These are phyloP conservation scores for Ariopsis seemanni DNA, from an alignment of 2,113 vertebrate genomes.

Conservation along the genomic window DNA sequence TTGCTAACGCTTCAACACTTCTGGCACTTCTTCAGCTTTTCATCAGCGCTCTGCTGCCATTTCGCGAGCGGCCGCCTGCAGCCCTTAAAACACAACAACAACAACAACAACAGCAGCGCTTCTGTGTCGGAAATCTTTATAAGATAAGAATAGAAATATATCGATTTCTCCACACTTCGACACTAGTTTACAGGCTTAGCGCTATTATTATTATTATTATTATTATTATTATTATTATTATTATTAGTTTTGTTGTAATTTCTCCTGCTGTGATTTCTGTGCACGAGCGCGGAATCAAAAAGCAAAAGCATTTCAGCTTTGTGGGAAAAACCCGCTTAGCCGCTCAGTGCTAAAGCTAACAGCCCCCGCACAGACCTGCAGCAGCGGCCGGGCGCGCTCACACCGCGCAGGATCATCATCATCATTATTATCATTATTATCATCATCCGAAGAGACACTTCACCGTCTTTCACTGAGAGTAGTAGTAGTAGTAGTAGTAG, in stretches of 20 bases:
- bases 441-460: too few species aligned
- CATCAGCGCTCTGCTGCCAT: slow-evolving; percentile 29
- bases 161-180: background rate
- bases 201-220: too few species aligned
- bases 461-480: background rate
- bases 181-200: background rate
- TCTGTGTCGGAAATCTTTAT: too few species aligned
- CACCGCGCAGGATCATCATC: background rate
- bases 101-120: too few species aligned
- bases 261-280: background rate
- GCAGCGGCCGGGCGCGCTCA: background rate
- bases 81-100: too few species aligned
- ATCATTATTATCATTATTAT: too few species aligned
- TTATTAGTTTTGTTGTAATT: background rate
- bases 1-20: slow-evolving; percentile 36
- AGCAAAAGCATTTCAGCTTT: background rate
- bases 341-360: slow-evolving; percentile 47
- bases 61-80: slow-evolving; percentile 6
- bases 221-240: too few species aligned
- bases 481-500: too few species aligned
- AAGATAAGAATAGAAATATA: too few species aligned
- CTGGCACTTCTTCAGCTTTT: slow-evolving; percentile 33
- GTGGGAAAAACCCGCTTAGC: background rate
- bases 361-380: slow-evolving; percentile 36
- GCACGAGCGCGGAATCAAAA: background rate